A percentile compares a stretch with the other conserved stretches of the same genome.
These are phyloP conservation scores for Podargus strigoides DNA, from an alignment of 2,797 vertebrate species.

Conservation along the genomic window DNA sequence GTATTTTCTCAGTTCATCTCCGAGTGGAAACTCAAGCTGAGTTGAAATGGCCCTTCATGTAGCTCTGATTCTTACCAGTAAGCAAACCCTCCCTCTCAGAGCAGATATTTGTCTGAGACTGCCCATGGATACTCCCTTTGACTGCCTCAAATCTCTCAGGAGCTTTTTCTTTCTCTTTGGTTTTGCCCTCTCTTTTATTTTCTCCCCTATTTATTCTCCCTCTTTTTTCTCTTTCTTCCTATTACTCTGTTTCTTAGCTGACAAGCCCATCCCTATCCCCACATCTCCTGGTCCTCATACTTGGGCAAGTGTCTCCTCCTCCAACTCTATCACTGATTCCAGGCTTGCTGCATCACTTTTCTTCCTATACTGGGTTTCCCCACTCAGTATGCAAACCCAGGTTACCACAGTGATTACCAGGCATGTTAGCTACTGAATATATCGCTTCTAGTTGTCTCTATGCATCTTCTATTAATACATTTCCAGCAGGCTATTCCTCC, in stretches of 20 bases:
- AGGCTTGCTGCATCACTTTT: not conserved
- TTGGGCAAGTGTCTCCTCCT: not conserved
- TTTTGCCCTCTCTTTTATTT: not conserved
- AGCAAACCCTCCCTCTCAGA: not conserved
- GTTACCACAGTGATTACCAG: not conserved
- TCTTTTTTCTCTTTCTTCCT: not conserved
- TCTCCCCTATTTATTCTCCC: not conserved
- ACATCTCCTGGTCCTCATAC: not conserved
- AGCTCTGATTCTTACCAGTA: not conserved
- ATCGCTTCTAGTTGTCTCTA: not conserved
- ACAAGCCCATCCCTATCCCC: not conserved
- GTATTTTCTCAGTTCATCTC: not conserved
- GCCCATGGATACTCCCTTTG: not conserved
- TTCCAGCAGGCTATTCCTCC: not conserved
- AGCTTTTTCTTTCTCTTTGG: not conserved
- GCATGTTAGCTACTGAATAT: not conserved
- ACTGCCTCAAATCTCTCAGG: not conserved
- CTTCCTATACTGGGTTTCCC: not conserved
- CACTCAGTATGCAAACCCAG: not conserved
- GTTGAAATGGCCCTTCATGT: not conserved
- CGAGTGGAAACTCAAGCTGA: not conserved
- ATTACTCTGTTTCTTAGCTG: not conserved
- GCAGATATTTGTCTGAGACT: not conserved
- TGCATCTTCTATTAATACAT: not conserved
- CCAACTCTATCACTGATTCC: not conserved